Percentiles rank a stretch among this genome's conserved stretches.
phyloP scores from a whole-genome alignment of 2,797 vertebrate species.

The Syndactyla subalaris region DNA sequence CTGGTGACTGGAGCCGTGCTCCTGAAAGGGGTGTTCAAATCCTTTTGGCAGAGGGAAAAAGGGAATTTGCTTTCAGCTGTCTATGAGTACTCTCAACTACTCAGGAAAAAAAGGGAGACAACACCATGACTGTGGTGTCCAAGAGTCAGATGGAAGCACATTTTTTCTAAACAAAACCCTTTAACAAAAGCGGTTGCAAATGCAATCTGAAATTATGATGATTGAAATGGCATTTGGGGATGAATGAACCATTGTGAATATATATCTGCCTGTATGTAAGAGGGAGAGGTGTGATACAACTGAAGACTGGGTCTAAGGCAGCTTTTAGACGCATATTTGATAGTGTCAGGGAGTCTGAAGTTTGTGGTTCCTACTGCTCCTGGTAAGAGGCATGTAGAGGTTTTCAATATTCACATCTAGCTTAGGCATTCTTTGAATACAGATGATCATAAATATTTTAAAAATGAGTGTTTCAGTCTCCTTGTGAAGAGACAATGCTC shows the following conservation, averaged over 20 bases:
- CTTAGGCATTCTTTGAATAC: neutral
- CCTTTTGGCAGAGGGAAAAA: neutral
- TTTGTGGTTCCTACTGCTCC: neutral
- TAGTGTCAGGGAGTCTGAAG: neutral
- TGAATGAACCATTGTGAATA: neutral
- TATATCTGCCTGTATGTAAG: neutral
- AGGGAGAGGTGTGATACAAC: neutral
- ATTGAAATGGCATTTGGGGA: neutral
- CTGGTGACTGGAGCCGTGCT: neutral
- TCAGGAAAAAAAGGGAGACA: neutral
- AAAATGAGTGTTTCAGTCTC: neutral
- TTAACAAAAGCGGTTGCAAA: neutral
- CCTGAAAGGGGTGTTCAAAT: neutral
- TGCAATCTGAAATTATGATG: neutral
- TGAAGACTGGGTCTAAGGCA: neutral
- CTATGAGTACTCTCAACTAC: neutral
- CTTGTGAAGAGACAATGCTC: neutral
- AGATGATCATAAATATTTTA: neutral
- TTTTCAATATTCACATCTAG: neutral
- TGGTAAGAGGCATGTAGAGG: neutral
- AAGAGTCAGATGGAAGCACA: neutral
- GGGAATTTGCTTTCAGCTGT: neutral
- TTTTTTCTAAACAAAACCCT: neutral
- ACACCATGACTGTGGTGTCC: fast-evolving
- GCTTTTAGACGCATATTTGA: neutral